These are phyloP conservation scores for Hycleus cichorii DNA, from an alignment of 1,140 invertebrate species.

Conservation along the genomic window DNA sequence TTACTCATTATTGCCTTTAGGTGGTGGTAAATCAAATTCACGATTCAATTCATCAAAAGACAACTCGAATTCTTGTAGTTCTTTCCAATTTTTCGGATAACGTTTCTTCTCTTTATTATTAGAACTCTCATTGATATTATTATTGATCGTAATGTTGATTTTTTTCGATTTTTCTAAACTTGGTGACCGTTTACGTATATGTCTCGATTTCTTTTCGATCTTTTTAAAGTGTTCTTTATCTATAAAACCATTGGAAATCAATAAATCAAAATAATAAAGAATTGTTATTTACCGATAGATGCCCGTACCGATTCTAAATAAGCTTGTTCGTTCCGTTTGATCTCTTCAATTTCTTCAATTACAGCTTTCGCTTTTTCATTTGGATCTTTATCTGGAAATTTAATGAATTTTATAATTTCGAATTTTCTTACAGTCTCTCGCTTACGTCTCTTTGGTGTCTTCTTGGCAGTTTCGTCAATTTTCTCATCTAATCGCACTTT, in stretches of 20 bases:
- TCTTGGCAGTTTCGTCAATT: conserved; percentile 9
- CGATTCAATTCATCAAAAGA: conserved; percentile 1
- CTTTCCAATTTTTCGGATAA: conserved; percentile 33
- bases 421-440: not conserved
- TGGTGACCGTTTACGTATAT: conserved; percentile 21
- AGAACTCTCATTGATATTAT: too few species aligned
- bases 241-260: not conserved
- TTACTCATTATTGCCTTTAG: conserved; percentile 4
- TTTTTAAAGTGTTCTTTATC: conserved; percentile 20
- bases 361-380: conserved; percentile 30
- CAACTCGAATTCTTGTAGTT: conserved; percentile 24
- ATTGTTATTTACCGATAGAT: too few species aligned
- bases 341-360: conserved; percentile 34
- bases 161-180: conserved; percentile 10
- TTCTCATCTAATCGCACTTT: conserved; percentile 12
- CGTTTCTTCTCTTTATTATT: conserved; percentile 8
- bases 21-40: not conserved
- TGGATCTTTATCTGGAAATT: conserved; percentile 20
- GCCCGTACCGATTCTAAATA: not conserved
- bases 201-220: conserved; percentile 26
- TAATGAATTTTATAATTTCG: not conserved
- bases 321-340: conserved; percentile 26
- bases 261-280: too few species aligned
- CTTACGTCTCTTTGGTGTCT: conserved; percentile 18
- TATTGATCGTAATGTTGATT: not conserved